Evolutionary conservation across 2,888 invertebrate genomes (phyloP).

Genomic region (Caenorhabditis doughertyi): DNA sequence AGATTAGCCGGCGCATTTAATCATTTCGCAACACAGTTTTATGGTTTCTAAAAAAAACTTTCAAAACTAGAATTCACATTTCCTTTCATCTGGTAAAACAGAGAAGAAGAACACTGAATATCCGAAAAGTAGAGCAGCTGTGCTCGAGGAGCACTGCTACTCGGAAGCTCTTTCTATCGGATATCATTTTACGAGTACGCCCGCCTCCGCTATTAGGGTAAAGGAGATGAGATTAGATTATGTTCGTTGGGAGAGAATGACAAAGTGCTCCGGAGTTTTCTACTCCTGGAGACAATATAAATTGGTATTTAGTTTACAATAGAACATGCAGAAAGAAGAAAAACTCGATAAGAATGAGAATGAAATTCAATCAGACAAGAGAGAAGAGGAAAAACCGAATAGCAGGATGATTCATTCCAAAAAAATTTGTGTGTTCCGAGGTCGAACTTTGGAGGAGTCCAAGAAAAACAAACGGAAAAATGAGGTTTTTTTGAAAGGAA

Average conservation of each 20-base stretch:
- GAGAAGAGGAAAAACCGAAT: slow-evolving; percentile 10
- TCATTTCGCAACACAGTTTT: not conserved
- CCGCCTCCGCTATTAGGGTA: slow-evolving; percentile 25
- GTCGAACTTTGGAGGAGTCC: not conserved
- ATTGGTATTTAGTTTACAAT: not conserved
- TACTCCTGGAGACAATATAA: too few relatives aligned
- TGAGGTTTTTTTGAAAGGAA: not conserved
- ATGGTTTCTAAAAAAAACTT: not conserved
- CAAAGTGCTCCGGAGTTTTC: too few relatives aligned
- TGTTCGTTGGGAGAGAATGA: not conserved
- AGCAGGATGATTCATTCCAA: slow-evolving; percentile 25
- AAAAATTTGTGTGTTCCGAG: slow-evolving; percentile 10
- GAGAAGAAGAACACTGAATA: not conserved
- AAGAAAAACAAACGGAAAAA: not conserved
- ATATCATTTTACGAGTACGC: slow-evolving; percentile 46
- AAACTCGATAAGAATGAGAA: slow-evolving; percentile 31
- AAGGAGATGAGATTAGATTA: slow-evolving; percentile 12
- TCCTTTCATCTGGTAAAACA: not conserved
- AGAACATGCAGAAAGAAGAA: not conserved
- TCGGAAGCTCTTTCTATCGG: slow-evolving; percentile 13
- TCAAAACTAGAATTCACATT: not conserved
- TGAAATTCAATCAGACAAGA: slow-evolving; percentile 5
- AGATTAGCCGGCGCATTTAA: not conserved
- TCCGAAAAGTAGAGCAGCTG: slow-evolving; percentile 31
- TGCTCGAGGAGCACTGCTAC: slow-evolving; percentile 38